Conservation (phyloP, 2,888 invertebrate species). For the Amblyteles armatorius region DNA sequence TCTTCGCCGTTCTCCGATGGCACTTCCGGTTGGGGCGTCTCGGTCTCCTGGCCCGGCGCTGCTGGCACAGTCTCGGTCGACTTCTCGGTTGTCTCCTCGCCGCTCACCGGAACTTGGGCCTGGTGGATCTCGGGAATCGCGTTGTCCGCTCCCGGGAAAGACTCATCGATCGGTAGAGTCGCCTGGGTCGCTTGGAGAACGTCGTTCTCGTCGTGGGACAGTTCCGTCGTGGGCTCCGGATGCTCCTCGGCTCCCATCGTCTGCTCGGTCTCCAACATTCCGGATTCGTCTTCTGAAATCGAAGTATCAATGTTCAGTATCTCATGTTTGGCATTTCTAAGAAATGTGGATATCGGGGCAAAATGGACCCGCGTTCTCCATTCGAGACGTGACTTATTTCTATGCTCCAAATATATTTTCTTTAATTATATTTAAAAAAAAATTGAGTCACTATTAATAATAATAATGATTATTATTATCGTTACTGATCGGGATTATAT, state of each 20-base stretch:
- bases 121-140: constrained; percentile 76
- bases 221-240: constrained; percentile 52
- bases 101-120: constrained; percentile 49
- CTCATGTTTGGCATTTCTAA: not conserved
- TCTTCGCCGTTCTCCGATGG: constrained; percentile 59
- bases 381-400: no score
- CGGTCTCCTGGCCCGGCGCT: constrained; percentile 27
- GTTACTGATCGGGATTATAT: no score
- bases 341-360: not conserved
- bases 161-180: constrained; percentile 59
- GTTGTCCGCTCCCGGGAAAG: constrained; percentile 81
- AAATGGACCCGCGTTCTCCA: not conserved
- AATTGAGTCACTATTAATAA: no score
- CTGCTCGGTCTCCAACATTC: constrained; percentile 50
- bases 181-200: constrained; percentile 66
- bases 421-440: no score
- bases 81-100: constrained; percentile 37
- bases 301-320: not conserved
- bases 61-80: constrained; percentile 47
- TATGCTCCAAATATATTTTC: no score
- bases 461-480: no score
- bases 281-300: constrained; percentile 43
- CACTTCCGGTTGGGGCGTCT: constrained; percentile 46
- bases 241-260: constrained; percentile 45
- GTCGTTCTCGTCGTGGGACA: constrained; percentile 55